Evolutionary conservation across 1,140 invertebrate genomes (phyloP), one percentile per base, ranked within the genome.

Genomic region (Eumaeus atala): DNA sequence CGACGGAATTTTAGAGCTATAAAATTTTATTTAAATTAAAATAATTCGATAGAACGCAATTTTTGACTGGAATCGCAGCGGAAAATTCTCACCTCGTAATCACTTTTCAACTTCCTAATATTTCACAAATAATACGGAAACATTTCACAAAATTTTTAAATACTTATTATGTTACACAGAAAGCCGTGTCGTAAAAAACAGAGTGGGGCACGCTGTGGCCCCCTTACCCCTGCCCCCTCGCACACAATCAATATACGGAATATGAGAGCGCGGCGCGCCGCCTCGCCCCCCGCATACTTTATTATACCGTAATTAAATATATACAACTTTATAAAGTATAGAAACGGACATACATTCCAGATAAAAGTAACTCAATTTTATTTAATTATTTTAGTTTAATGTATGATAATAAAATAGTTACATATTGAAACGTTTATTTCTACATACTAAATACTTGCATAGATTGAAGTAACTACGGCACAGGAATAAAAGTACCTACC

Each of bases 81-180:
- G 64, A 57, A 64, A 70, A 67, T 71, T 68, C 84, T 87, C 80
- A 87, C 83, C 83, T 87, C 74, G 69, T 70, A 77, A 74, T 75
- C 74, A 61, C 73, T 71, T 80, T 74, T 77, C 75, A 59, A 80
- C 76, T 82, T 78, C 77, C 74, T 71, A 67, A 83, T 74, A 79
- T 83, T 87, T 87, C 78, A 87, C 78, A 79, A 77, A 81, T 82
- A 84, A 84, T 81, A 82, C 75, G 76, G 81, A 84, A 82, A 83
- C 84, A 87, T 87, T 87, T 87, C 84, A 87, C 84, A 84, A 87
- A 84, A 84, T 81, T 83, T 83, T 74, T 74, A 72, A 87, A 85
- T 87, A 85, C 83, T 84, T 84, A 87, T 87, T 85, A 87, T 87
- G 80, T 85, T 87, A 84, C 84, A 87, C 84, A 87, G 84, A 87